Evolutionary conservation across 92 coral and sea anemone species (phyloP).

Genomic region (Palythoa heliodiscus): DNA sequence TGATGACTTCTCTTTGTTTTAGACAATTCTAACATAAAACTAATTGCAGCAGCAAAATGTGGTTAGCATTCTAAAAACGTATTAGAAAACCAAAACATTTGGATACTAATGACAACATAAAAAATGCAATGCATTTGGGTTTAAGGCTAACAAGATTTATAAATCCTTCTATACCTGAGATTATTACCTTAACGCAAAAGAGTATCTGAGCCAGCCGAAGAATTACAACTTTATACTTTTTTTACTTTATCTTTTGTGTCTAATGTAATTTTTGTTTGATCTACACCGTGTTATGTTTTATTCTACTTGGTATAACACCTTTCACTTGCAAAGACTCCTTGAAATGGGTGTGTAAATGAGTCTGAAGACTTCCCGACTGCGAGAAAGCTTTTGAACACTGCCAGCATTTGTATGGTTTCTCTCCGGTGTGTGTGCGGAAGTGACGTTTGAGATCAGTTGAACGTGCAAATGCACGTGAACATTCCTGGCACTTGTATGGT

Average conservation of each 20-base stretch:
- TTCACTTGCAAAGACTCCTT: slow-evolving; percentile 91
- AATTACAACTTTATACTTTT: no score
- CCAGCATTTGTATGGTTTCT: slow-evolving; percentile 98
- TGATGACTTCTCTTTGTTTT: no score
- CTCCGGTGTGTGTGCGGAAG: slow-evolving; percentile 98
- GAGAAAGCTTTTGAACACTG: slow-evolving; percentile 99
- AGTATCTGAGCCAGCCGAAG: background rate
- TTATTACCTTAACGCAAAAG: background rate
- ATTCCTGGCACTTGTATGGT: slow-evolving; percentile 94
- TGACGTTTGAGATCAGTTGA: slow-evolving; percentile 98
- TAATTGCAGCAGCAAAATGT: no score
- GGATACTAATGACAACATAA: background rate
- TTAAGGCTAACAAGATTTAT: background rate
- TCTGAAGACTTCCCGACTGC: slow-evolving; percentile 95
- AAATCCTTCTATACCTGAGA: background rate
- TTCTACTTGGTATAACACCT: slow-evolving; percentile 70
- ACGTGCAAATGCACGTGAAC: slow-evolving; percentile 98
- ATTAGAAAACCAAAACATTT: background rate
- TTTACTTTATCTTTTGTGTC: background rate
- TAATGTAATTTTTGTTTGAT: background rate
- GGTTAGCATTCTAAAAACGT: background rate
- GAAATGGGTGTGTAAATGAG: slow-evolving; percentile 93
- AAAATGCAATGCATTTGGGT: background rate
- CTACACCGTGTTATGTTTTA: slow-evolving; percentile 5
- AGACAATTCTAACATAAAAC: no score